Evolutionary conservation across 1,140 invertebrate genomes (phyloP).

Genomic region (Frieseomelitta varia): DNA sequence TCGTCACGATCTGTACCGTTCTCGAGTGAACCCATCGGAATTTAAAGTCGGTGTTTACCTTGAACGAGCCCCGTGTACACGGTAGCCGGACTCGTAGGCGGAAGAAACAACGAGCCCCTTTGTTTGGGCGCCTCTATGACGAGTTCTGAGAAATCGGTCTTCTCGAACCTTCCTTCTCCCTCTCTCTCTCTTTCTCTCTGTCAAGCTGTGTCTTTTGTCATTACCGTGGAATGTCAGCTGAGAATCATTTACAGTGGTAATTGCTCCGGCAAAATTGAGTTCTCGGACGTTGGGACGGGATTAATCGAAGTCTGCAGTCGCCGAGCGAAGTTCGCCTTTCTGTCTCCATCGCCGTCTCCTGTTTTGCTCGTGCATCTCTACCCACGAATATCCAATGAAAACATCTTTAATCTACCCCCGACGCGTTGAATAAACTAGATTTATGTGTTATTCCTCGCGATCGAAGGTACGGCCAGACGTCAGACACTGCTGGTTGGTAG

Average conservation of each 20-base stretch:
- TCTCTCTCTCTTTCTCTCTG: not conserved
- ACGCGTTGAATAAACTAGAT: not conserved
- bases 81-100: conserved; percentile 18
- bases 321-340: not conserved
- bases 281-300: conserved; percentile 68
- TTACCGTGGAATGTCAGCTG: conserved; percentile 70
- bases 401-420: not conserved
- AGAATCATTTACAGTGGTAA: conserved; percentile 72
- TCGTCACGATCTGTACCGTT: conserved; percentile 31
- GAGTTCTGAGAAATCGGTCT: conserved; percentile 59
- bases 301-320: conserved; percentile 61
- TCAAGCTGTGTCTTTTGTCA: conserved; percentile 62
- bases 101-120: conserved; percentile 50
- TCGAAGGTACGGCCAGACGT: not conserved
- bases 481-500: too few relatives aligned
- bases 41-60: conserved; percentile 44
- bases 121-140: conserved; percentile 36
- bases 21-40: conserved; percentile 40
- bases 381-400: not conserved
- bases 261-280: conserved; percentile 72
- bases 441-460: not conserved
- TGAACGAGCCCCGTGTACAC: conserved; percentile 28
- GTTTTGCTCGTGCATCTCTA: not conserved
- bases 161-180: not conserved
- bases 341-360: not conserved